phyloP scores from a whole-genome alignment of 1,140 invertebrate species.

The Zaprionus camerounensis region DNA sequence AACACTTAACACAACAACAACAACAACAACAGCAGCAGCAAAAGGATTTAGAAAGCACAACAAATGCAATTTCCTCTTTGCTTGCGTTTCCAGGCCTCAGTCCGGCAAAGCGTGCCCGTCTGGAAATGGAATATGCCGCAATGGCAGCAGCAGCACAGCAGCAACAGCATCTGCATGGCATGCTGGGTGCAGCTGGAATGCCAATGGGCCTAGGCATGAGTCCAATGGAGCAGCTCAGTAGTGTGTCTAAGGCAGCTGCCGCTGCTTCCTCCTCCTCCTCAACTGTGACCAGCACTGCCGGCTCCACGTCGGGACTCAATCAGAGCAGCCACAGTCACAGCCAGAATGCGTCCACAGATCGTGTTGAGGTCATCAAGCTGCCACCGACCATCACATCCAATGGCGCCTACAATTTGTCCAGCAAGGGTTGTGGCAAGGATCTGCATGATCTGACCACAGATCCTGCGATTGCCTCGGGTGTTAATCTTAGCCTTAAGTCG shows the following conservation, averaged over 20 bases:
- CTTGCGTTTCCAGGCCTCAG: constrained; percentile 87
- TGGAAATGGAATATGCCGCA: constrained; percentile 86
- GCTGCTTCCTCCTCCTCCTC: constrained; percentile 14
- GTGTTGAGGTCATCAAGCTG: constrained; percentile 91
- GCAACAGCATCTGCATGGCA: constrained; percentile 70
- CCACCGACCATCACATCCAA: constrained; percentile 86
- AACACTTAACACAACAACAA: constrained; percentile 73
- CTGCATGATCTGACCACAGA: constrained; percentile 74
- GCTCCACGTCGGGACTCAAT: not conserved
- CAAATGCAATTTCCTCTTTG: constrained; percentile 86
- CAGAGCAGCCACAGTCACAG: constrained; percentile 26
- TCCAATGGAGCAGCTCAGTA: constrained; percentile 60
- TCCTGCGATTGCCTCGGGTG: constrained; percentile 54
- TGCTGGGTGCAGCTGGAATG: constrained; percentile 65
- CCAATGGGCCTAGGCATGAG: constrained; percentile 56
- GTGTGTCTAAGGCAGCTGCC: constrained; percentile 45
- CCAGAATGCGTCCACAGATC: constrained; percentile 84
- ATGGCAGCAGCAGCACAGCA: constrained; percentile 81
- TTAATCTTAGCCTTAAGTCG: constrained; percentile 78
- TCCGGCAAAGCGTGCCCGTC: constrained; percentile 85
- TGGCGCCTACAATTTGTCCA: constrained; percentile 83
- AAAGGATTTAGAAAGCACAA: constrained; percentile 76
- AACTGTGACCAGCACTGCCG: constrained; percentile 20
- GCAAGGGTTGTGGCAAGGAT: constrained; percentile 70
- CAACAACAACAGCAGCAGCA: constrained; percentile 70